Percentiles rank a stretch among this genome's conserved stretches.
These are phyloP conservation scores for Ormyrus rosae DNA, from an alignment of 2,888 invertebrate species.

Conservation along the genomic window DNA sequence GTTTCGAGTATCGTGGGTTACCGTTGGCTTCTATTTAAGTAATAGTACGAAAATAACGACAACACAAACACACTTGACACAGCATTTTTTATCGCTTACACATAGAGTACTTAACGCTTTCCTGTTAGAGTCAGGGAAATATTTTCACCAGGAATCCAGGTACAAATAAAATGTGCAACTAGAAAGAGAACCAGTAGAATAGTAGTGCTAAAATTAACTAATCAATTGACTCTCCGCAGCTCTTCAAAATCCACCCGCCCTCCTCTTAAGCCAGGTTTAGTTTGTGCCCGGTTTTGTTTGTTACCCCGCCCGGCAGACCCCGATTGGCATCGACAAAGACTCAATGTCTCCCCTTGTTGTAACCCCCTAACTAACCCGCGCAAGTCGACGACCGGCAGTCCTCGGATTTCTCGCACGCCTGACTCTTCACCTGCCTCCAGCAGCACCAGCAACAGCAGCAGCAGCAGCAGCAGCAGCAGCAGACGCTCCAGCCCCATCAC, in stretches of 20 bases:
- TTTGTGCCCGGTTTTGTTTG: not conserved
- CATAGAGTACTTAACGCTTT: not conserved
- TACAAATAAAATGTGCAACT: not conserved
- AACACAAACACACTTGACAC: too few species aligned
- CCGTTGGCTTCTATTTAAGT: too few species aligned
- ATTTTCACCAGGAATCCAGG: conserved; percentile 44
- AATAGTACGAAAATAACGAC: too few species aligned
- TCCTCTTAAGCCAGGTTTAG: too few species aligned
- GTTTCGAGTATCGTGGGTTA: not conserved
- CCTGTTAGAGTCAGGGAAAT: conserved; percentile 23
- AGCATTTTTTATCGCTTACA: too few species aligned
- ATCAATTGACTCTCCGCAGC: conserved; percentile 34
- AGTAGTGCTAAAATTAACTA: conserved; percentile 18
- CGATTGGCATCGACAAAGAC: not conserved
- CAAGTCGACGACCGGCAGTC: not conserved
- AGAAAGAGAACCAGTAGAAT: conserved; percentile 21
- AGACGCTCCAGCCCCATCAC: not conserved
- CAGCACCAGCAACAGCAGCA: conserved; percentile 18
- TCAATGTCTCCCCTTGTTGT: too few species aligned
- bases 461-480: conserved; percentile 23
- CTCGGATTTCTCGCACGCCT: too few species aligned
- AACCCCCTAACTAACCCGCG: not conserved
- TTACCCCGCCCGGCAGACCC: not conserved
- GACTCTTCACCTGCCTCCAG: conserved; percentile 36
- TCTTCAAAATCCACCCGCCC: conserved; percentile 1